phyloP scores from a whole-genome alignment of 2,797 vertebrate species.

The Spinus pinus region DNA sequence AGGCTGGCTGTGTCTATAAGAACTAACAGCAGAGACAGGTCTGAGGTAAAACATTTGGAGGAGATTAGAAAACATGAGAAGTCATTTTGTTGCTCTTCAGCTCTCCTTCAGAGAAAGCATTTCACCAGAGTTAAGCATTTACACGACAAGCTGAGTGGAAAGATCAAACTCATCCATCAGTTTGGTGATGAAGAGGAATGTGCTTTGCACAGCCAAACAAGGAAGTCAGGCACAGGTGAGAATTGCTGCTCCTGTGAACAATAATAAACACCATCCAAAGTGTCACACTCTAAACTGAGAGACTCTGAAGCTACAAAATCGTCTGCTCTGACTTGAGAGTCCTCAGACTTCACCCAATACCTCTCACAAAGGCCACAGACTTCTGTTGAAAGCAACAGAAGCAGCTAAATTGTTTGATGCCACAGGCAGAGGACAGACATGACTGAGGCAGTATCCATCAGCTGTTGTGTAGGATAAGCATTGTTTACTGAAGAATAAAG shows the following conservation, averaged over 20 bases:
- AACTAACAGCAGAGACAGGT: background rate
- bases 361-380: background rate
- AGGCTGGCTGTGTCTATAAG: conserved; percentile 20
- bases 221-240: conserved; percentile 7
- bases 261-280: background rate
- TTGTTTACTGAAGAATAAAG: background rate
- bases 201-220: conserved; percentile 4
- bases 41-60: conserved; percentile 53
- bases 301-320: background rate
- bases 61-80: conserved; percentile 37
- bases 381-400: background rate
- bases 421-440: background rate
- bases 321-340: background rate
- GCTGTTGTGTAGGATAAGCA: accelerated
- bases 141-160: background rate
- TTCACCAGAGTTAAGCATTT: conserved; percentile 46
- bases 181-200: conserved; percentile 31
- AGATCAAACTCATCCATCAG: conserved; percentile 45
- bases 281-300: background rate
- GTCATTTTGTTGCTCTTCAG: conserved; percentile 7
- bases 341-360: background rate
- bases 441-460: background rate
- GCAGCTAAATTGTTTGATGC: background rate
- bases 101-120: background rate
- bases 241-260: background rate